Percentiles rank a stretch among this genome's conserved stretches.
Conservation (phyloP, 1,140 invertebrate genomes). For the Achatina immaculata region DNA sequence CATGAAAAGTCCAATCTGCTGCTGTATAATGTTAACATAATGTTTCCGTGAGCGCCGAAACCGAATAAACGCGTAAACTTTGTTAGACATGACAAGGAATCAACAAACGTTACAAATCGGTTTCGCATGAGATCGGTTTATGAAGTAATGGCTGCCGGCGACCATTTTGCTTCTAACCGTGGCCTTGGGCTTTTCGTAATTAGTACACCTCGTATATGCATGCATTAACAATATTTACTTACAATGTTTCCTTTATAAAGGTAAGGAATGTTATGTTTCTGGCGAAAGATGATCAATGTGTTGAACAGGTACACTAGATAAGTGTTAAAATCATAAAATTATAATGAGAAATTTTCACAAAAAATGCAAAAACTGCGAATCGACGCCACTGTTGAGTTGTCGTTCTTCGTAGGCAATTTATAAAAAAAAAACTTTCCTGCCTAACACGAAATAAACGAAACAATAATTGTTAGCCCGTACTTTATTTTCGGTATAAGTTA, state of each 20-base stretch:
- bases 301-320: too few relatives aligned
- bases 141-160: background rate
- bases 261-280: too few relatives aligned
- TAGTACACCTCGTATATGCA: background rate
- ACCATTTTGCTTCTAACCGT: background rate
- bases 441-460: background rate
- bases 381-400: background rate
- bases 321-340: slow-evolving; percentile 31
- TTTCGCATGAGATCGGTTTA: slow-evolving; percentile 34
- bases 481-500: too few relatives aligned
- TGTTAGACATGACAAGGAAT: background rate
- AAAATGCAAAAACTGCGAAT: slow-evolving; percentile 24
- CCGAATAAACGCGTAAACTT: too few relatives aligned
- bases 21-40: too few relatives aligned
- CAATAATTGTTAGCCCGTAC: slow-evolving; percentile 1
- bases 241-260: too few relatives aligned
- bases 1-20: too few relatives aligned
- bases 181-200: background rate
- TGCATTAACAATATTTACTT: background rate
- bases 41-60: too few relatives aligned
- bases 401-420: background rate
- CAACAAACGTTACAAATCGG: slow-evolving; percentile 30
- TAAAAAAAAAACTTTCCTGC: too few relatives aligned
- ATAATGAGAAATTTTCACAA: slow-evolving; percentile 23
- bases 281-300: too few relatives aligned